Percentiles rank a stretch among this genome's conserved stretches.
Evolutionary conservation across 1,140 invertebrate genomes (phyloP).

Genomic region (Hycleus cichorii): DNA sequence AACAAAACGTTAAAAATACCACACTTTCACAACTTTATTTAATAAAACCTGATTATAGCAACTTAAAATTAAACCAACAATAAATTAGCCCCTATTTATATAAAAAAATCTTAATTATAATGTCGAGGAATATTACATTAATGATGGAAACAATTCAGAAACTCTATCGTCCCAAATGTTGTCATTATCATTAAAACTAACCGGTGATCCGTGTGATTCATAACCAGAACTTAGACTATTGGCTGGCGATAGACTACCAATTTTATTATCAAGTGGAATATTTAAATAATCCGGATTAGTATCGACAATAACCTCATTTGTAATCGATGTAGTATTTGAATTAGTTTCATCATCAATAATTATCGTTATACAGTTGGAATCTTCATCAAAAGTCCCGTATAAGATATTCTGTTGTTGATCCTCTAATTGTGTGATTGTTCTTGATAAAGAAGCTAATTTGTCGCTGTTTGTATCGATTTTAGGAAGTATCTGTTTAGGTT

Average conservation of each 20-base stretch:
- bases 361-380: constrained; percentile 63
- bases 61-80: background rate
- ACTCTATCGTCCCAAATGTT: constrained; percentile 35
- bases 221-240: constrained; percentile 37
- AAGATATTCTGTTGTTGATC: constrained; percentile 39
- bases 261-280: background rate
- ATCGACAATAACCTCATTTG: constrained; percentile 44
- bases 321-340: constrained; percentile 16
- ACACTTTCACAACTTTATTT: constrained; percentile 9
- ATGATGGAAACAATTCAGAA: constrained; percentile 37
- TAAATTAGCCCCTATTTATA: constrained; percentile 1
- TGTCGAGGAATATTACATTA: constrained; percentile 24
- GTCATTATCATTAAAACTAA: constrained; percentile 23
- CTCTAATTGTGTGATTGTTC: background rate
- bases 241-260: constrained; percentile 12
- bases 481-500: constrained; percentile 36
- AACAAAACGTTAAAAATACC: background rate
- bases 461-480: constrained; percentile 16
- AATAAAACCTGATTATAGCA: background rate
- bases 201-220: constrained; percentile 38
- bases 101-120: background rate
- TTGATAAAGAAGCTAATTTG: constrained; percentile 8
- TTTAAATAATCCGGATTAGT: background rate
- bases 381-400: constrained; percentile 63
- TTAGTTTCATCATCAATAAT: constrained; percentile 53